Percentiles rank a stretch among this genome's conserved stretches.
These are phyloP conservation scores for Ctenopoma kingsleyae DNA, from an alignment of 2,797 vertebrate genomes.

Conservation along the genomic window DNA sequence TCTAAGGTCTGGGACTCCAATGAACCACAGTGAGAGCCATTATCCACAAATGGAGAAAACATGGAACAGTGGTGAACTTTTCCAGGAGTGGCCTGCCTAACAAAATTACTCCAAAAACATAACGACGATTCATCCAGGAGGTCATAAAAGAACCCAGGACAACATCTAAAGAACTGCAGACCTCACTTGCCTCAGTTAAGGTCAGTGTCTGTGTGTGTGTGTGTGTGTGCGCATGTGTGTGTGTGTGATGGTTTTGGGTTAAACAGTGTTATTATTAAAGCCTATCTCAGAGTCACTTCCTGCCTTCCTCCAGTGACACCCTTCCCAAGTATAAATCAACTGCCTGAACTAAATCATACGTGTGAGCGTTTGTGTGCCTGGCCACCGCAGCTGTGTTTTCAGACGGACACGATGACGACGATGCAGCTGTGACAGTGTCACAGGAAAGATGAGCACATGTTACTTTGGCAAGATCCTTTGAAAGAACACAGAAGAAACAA, in stretches of 20 bases:
- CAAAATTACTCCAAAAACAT: no score
- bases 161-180: constrained; percentile 10
- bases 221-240: no score
- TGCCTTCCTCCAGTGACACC: constrained; percentile 69
- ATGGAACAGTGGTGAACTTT: no score
- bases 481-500: constrained; percentile 27
- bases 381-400: constrained; percentile 61
- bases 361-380: constrained; percentile 24
- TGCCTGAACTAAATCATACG: constrained; percentile 72
- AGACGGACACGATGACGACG: constrained; percentile 42
- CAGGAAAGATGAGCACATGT: constrained; percentile 22
- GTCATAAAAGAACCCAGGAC: no score
- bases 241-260: constrained; percentile 81
- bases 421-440: constrained; percentile 54
- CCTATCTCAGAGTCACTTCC: constrained; percentile 70
- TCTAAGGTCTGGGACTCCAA: no score
- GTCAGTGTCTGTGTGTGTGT: not conserved
- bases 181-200: no score
- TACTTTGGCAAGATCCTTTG: constrained; percentile 24
- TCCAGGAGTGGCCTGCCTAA: no score
- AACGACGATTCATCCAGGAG: no score
- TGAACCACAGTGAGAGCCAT: no score
- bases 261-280: constrained; percentile 85
- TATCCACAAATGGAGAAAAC: no score
- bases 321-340: constrained; percentile 82